Percentiles rank a stretch among this genome's conserved stretches.
Evolutionary conservation across 1,140 invertebrate species (phyloP).

Genomic region (Habropoda laboriosa): DNA sequence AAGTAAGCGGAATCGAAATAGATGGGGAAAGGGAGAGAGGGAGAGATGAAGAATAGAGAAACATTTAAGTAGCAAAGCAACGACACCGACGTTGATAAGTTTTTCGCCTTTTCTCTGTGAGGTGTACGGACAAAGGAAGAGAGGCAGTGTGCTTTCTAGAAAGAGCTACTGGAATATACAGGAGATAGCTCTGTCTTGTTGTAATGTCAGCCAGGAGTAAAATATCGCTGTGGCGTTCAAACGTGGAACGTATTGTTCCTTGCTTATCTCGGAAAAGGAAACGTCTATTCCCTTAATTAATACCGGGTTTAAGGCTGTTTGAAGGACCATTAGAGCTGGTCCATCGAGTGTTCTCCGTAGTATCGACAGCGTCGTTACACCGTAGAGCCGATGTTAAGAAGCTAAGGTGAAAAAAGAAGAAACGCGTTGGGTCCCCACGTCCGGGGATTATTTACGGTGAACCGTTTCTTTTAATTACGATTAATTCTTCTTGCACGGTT

Average conservation of each 20-base stretch:
- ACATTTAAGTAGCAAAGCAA: slow-evolving; percentile 3
- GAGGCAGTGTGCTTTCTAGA: not conserved
- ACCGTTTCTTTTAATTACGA: slow-evolving; percentile 42
- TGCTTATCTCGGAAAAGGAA: not conserved
- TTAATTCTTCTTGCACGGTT: slow-evolving; percentile 27
- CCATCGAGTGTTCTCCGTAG: not conserved
- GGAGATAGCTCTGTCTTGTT: not conserved
- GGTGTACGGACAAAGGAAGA: not conserved
- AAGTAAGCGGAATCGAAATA: not conserved
- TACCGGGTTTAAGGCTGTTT: not conserved
- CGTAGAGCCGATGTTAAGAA: not conserved
- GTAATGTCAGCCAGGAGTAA: not conserved
- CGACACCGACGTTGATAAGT: slow-evolving; percentile 9
- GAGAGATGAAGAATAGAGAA: not conserved
- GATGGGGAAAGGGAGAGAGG: not conserved
- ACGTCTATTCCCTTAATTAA: not conserved
- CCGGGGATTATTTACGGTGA: slow-evolving; percentile 28
- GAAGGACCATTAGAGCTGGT: not conserved
- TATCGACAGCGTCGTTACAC: not conserved
- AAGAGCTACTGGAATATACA: not conserved
- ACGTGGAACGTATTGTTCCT: not conserved
- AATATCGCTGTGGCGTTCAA: not conserved
- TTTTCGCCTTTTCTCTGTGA: not conserved
- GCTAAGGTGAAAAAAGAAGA: not conserved
- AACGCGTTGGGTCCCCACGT: not conserved